Base-by-base conservation (phyloP, 2,797 vertebrate genomes). In the Pseudomugil tenellus region DNA sequence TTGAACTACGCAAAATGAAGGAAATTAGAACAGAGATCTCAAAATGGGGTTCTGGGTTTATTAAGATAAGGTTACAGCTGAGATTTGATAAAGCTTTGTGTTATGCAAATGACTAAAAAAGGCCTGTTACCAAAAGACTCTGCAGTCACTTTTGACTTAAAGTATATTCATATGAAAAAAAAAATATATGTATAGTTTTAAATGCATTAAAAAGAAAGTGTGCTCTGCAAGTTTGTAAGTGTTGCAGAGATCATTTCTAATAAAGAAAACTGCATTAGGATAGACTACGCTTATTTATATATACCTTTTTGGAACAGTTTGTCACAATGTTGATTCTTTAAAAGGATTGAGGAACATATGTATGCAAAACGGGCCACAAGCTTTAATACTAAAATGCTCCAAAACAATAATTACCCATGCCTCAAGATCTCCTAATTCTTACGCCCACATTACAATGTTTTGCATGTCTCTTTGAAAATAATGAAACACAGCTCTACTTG, bases 191-290 rank as follows among this genome's bases (percentile, higher is more conserved):
- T 29, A 37, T 32, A 57, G 72, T 41, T 52, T n/a, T n/a, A n/a
- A n/a, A n/a, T 25, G 19, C 43, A 34, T 65, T 48, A 77, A 64
- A 63, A 69, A 25, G 23, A 32, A 17, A 1, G 23, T 70, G 53
- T 67, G 56, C 67, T 67, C 53, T 39, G 64, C 67, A 58, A 52
- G 58, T 67, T 84, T 60, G 11, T 76, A 72, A 70, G 77, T 62
- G 55, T 63, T 58, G 56, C 66, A 23, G 59, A 54, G 48, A 41
- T 70, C 51, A 57, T 63, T 29, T 51, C n/a, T 56, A 52, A 65
- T 65, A 61, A 67, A 37, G 28, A 51, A 58, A 17, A 2, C 26
- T 46, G 46, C 46, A 74, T 16, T 4, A 67, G 23, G 6, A 51
- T 25, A 72, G 32, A 63, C 21, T 32, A 66, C 25, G 56, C 34